Base-by-base conservation (phyloP, 2,113 vertebrate genomes). In the Triplophysa siluroides region DNA sequence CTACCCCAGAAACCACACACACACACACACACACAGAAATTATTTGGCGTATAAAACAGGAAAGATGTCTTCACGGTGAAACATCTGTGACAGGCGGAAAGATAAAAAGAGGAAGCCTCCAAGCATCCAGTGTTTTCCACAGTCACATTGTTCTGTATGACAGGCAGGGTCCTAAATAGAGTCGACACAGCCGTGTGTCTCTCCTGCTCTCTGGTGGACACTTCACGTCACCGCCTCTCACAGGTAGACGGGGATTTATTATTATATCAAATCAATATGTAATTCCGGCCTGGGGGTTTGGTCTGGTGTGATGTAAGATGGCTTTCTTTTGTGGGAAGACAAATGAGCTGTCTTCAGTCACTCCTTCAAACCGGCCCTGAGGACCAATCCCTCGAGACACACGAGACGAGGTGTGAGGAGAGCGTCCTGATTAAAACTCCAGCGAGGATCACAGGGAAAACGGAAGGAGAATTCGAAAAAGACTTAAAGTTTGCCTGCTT, bases 261-360 rank as follows among this genome's bases (percentile, higher is more conserved):
- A 87, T 78, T 86, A 41, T 78, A 71, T 85, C 63, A 86, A 86
- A 88, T 87, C 84, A 83, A 87, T 83, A 85, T 82, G 82, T 67
- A 83, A 85, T 86, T 76, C 65, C 23, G 58, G 43, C 78, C 76
- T 80, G 81, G 45, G 50, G 79, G 8, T 83, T 50, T 60, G 38
- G 56, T 82, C 64, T 43, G 66, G 38, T 26, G 60, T 74, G n/a
- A 82, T 65, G 41, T 83, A 81, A 64, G 26, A 54, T 62, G 50
- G 64, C 78, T 52, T 43, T 65, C 60, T 78, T 58, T 78, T 47
- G 52, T 66, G 38, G 54, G 52, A 76, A 73, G 76, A 74, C 19
- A 78, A 69, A 67, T 70, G 71, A 76, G 58, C 81, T 69, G 64
- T 75, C 76, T 79, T 50, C 16, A 63, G 76, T 83, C 81, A 79